Conservation (phyloP, 2,888 invertebrate genomes). For the Physocephala rufipes region DNA sequence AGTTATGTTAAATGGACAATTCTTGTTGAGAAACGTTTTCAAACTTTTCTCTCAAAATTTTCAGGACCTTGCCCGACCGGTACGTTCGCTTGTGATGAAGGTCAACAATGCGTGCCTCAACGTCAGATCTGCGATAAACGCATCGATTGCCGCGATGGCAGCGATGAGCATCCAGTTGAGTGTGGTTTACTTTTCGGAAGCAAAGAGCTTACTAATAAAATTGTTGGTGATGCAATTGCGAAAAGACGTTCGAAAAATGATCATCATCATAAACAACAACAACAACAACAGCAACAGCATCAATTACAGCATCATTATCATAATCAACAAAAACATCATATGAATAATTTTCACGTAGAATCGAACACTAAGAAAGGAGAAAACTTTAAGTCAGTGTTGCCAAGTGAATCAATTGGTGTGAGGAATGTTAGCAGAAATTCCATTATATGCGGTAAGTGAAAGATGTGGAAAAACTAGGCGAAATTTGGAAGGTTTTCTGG, state of each 20-base stretch:
- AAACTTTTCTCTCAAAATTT: constrained; percentile 25
- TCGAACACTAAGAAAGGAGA: neutral
- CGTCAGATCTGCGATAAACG: constrained; percentile 68
- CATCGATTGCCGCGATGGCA: constrained; percentile 66
- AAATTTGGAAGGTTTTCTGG: neutral
- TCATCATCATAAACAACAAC: constrained; percentile 24
- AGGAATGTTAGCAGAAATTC: constrained; percentile 7
- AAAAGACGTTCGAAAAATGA: constrained; percentile 47
- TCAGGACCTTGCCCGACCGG: constrained; percentile 69
- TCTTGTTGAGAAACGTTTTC: constrained; percentile 5
- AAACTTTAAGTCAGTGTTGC: too few relatives aligned
- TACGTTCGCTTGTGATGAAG: constrained; percentile 69
- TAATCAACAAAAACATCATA: neutral
- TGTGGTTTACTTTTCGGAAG: constrained; percentile 65
- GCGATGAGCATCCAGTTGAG: constrained; percentile 67
- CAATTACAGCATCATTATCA: too few relatives aligned
- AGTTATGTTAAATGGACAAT: neutral
- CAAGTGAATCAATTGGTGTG: neutral
- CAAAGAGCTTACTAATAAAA: constrained; percentile 60
- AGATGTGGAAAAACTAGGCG: neutral
- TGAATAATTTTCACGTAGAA: neutral
- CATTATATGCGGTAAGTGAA: constrained; percentile 16
- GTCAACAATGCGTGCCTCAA: constrained; percentile 68
- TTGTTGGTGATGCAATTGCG: constrained; percentile 60
- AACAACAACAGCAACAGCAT: too few relatives aligned